These are phyloP conservation scores for Zootoca vivipara DNA, from an alignment of 2,113 vertebrate genomes.

Conservation along the genomic window DNA sequence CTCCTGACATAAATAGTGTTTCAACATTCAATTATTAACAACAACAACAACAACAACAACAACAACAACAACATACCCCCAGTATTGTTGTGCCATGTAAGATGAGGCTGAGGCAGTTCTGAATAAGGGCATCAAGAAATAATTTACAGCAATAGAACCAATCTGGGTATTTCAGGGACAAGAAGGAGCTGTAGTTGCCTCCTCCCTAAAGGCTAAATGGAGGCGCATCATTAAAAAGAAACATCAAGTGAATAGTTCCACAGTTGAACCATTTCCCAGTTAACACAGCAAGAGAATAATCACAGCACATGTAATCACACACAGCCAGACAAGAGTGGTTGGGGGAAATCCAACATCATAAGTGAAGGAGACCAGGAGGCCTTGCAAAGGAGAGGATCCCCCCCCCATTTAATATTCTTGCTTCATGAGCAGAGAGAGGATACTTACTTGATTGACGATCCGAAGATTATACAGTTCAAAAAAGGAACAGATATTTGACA, in stretches of 20 bases:
- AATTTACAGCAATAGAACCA: constrained; percentile 7
- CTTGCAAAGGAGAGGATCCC: neutral
- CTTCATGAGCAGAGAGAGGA: neutral
- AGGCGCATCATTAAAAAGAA: constrained; percentile 35
- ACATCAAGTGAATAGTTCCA: constrained; percentile 1
- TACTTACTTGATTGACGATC: constrained; percentile 41
- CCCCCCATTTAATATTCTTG: constrained; percentile 12
- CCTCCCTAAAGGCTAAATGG: neutral
- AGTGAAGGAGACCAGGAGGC: constrained; percentile 27
- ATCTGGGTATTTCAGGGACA: constrained; percentile 18
- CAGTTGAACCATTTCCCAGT: constrained; percentile 33
- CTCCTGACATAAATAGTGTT: too few species aligned
- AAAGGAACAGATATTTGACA: constrained; percentile 38
- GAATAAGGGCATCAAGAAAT: constrained; percentile 6
- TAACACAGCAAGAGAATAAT: constrained; percentile 5
- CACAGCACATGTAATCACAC: neutral
- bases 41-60: too few species aligned
- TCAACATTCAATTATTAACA: too few species aligned
- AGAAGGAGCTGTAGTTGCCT: constrained; percentile 5
- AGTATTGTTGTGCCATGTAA: too few species aligned
- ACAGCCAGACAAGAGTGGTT: neutral
- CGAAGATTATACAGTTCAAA: constrained; percentile 51
- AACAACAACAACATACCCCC: too few species aligned
- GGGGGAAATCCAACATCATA: neutral
- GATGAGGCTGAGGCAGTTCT: neutral